Evolutionary conservation across 2,797 vertebrate species (phyloP).

Genomic region (Urocyon cinereoargenteus): DNA sequence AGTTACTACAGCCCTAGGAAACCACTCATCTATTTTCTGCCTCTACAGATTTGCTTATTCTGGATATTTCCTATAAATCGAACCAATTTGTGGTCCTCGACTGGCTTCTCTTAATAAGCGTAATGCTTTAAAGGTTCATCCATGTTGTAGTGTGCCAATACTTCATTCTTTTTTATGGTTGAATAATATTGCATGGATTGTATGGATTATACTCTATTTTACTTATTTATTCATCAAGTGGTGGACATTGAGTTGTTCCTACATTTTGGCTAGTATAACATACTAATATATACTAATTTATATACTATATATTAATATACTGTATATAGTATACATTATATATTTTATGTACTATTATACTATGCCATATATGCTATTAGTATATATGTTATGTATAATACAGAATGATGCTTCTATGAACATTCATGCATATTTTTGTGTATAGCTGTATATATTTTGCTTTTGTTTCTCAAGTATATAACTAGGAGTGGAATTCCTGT

Average conservation of each 20-base stretch:
- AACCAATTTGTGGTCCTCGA: neutral
- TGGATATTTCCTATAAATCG: neutral
- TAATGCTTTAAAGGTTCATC: neutral
- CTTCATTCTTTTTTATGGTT: neutral
- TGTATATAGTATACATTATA: neutral
- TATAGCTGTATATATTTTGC: neutral
- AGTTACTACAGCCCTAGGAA: neutral
- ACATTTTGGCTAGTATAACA: neutral
- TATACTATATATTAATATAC: neutral
- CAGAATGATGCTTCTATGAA: constrained; percentile 1
- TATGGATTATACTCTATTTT: neutral
- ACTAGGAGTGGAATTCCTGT: neutral
- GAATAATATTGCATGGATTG: neutral
- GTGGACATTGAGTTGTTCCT: neutral
- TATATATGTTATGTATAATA: neutral
- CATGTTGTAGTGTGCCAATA: neutral
- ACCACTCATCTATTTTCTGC: neutral
- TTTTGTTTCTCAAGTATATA: neutral
- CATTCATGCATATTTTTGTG: neutral
- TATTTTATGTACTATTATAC: neutral
- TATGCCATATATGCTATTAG: neutral
- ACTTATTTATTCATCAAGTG: neutral
- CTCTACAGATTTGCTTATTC: neutral
- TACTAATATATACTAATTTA: neutral
- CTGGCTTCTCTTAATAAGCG: neutral